Evolutionary conservation across 1,140 invertebrate genomes (phyloP), one percentile per base, ranked within the genome.

Genomic region (Brachionus paranguensis): DNA sequence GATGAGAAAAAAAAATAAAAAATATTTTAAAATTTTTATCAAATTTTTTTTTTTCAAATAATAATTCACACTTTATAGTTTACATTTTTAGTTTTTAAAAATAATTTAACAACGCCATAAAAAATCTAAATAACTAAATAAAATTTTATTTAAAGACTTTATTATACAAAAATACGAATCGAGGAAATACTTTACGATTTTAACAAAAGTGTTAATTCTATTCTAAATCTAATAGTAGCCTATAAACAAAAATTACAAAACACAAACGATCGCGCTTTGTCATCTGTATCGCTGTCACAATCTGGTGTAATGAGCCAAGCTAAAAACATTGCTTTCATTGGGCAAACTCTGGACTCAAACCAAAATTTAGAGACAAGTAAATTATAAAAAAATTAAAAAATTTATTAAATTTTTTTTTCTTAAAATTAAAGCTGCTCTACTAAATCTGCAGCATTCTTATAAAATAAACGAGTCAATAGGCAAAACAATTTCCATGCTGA

Each of bases 91-190:
- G 1, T 3, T 3, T 33, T 33, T 7, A 1, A 37, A 37, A 37
- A 37, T 37, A 37, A 37, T 37, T 37, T 7, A 37, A 37, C 33
- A 37, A 37, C 6, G 33, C 6, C 4, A 37, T 37, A 7, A 55
- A 45, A 24, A 33, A 91, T 14, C 20, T 37, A 27, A 64, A 7
- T 8, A 47, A 27, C 5, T 47, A 29, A 74, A 43, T 47, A n/a
- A 37, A 37, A 37, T 29, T 55, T 60, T 50, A 4, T 43, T 27
- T 43, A 0, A 65, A 83, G 60, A 55, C 81, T 84, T 27, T 50
- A 47, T 11, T 84, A 84, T 37, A 84, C 81, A 17, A 84, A 84
- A 74, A 72, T 72, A n/a, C 33, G 65, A 68, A 84, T 84, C 17
- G 81, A 84, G 45, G 81, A 84, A 60, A 14, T 64, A 1, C 17